Conservation (phyloP, 1,140 invertebrate genomes). For the Coptotermes formosanus region DNA sequence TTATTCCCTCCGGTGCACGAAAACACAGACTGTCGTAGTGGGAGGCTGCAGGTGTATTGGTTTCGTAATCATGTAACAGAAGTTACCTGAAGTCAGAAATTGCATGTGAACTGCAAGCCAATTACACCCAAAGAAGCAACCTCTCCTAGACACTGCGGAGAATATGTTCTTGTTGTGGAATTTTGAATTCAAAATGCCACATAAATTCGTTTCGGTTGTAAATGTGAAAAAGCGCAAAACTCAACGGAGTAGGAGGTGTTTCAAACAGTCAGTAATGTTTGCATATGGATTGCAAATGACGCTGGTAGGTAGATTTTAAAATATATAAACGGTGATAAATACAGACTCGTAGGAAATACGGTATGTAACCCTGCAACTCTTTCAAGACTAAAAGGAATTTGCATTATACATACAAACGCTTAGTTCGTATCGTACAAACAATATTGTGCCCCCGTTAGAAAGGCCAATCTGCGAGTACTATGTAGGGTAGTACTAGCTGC, state of each 20-base stretch:
- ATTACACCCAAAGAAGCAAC: neutral
- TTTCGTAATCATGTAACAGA: conserved; percentile 2
- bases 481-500: too few relatives aligned
- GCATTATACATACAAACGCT: too few relatives aligned
- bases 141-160: neutral
- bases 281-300: neutral
- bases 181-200: neutral
- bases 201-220: neutral
- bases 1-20: neutral
- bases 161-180: neutral
- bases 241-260: neutral
- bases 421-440: too few relatives aligned
- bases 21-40: neutral
- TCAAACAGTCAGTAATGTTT: neutral
- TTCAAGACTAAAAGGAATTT: too few relatives aligned
- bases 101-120: neutral
- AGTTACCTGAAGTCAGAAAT: conserved; percentile 5
- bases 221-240: neutral
- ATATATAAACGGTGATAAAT: neutral
- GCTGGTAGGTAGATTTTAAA: neutral
- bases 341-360: neutral
- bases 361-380: too few relatives aligned
- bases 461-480: too few relatives aligned
- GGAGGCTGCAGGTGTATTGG: neutral
- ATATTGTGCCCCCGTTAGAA: too few relatives aligned